These are phyloP conservation scores for Ictalurus punctatus DNA, from an alignment of 2,113 vertebrate species.

Conservation along the genomic window DNA sequence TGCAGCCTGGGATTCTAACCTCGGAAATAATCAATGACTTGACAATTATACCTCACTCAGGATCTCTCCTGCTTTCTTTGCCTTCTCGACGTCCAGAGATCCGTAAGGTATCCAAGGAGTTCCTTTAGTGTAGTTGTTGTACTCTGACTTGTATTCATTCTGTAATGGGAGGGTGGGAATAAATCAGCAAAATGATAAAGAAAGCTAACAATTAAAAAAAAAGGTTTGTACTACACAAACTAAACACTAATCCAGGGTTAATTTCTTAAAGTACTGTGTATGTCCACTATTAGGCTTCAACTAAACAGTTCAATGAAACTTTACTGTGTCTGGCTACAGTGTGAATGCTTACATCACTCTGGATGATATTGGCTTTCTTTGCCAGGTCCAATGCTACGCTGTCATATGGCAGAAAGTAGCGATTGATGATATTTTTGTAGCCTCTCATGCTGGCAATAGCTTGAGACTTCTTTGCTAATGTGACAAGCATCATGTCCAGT, in stretches of 20 bases:
- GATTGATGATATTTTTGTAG: slow-evolving; percentile 74
- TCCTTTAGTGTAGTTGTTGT: slow-evolving; percentile 84
- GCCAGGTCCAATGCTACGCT: slow-evolving; percentile 78
- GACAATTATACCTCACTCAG: slow-evolving; percentile 78
- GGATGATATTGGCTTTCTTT: slow-evolving; percentile 81
- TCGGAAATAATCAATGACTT: not conserved
- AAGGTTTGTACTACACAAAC: not conserved
- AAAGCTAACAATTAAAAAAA: not conserved
- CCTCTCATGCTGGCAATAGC: slow-evolving; percentile 78
- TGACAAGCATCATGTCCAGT: slow-evolving; percentile 86
- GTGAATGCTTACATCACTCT: slow-evolving; percentile 80
- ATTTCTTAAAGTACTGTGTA: not conserved
- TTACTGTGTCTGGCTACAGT: not conserved
- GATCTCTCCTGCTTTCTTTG: slow-evolving; percentile 81
- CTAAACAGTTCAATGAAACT: not conserved
- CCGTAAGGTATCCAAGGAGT: slow-evolving; percentile 82
- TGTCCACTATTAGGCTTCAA: not conserved
- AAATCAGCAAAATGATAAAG: not conserved
- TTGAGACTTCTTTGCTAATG: slow-evolving; percentile 88
- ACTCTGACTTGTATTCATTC: slow-evolving; percentile 88
- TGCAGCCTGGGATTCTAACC: not conserved
- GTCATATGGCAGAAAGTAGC: slow-evolving; percentile 79
- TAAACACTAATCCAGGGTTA: not conserved
- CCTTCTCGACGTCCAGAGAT: slow-evolving; percentile 83
- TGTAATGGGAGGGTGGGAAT: slow-evolving; percentile 57